Evolutionary conservation across 2,888 invertebrate species (phyloP), one percentile per base, ranked within the genome.

Genomic region (Malthinus flaveolus): DNA sequence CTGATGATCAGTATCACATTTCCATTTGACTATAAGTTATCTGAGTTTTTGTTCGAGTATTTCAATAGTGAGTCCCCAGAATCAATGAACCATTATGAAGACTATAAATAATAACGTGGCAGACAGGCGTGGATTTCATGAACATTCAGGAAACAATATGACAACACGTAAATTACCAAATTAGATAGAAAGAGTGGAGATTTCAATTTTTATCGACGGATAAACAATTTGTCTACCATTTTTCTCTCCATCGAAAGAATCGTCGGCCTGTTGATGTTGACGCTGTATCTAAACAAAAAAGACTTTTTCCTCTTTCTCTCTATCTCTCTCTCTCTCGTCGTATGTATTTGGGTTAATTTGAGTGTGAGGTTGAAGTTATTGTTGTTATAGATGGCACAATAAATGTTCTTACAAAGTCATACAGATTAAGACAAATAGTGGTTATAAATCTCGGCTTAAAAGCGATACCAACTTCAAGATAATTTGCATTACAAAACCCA

Each of bases 51-150:
- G 73, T 71, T 71, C 66, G 71, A 68, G 72, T 69, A 72, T 73
- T 74, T 75, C 75, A 73, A 73, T 75, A 73, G 73, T 73, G 72
- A 69, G 72, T 73, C 70, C 68, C 71, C 68, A 71, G 71, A 77
- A 75, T 75, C 76, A 76, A 75, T 76, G 76, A 73, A 71, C 75
- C 75, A 75, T 76, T 75, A 75, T 76, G 76, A 75, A 71, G 69
- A 72, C 71, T 72, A 75, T 76, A 76, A 76, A 76, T 76, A 75
- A 75, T 74, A 71, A 68, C 68, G 64, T 66, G 66, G 69, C 68
- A 68, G 73, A 71, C 71, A 70, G 70, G 68, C 70, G 71, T 68
- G 70, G 70, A 69, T 71, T 71, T 71, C 71, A 69, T 71, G 68
- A 71, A 72, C 71, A 70, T 68, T 66, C 71, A 71, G 71, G 72